Evolutionary conservation across 2,797 vertebrate species (phyloP), one percentile per base, ranked within the genome.

Genomic region (Hoplostethus atlanticus): DNA sequence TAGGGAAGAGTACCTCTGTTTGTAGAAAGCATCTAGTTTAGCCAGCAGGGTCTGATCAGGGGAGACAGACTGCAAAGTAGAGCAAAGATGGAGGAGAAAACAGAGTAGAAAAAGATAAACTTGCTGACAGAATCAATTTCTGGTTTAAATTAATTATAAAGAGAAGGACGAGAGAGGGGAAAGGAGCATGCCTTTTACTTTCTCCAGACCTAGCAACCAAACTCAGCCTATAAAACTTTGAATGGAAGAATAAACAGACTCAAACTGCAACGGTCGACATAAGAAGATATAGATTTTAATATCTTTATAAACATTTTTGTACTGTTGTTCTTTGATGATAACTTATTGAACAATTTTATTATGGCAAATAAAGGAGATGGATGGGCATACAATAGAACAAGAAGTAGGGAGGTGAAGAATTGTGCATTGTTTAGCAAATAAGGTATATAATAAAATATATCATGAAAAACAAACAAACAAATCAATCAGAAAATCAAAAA

Each of bases 241-340:
- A 52, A 17, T 48, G 5, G 15, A 36, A 44, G 73, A 93, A 90
- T 71, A 91, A 93, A 91, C 73, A 77, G 68, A 85, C 79, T 54
- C 87, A 91, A 76, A 85, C 83, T 52, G 82, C 89, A 92, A 89
- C 77, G 83, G 94, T 96, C 94, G 95, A 94, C 93, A 96, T 96
- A 95, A 92, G 95, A 95, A 97, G 96, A 95, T 96, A 97, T 94
- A 96, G 94, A 94, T 96, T 95, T 92, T 96, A 95, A 81, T 96
- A 96, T 94, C 94, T 96, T 97, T 97, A 97, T 96, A 97, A 97
- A 97, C 96, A 95, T 95, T 94, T 89, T 90, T 92, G 88, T 93
- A 92, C 91, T 90, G 83, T 91, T 91, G 86, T 91, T 89, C 81
- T 94, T 81, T 82, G 89, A 94, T 94, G 93, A 94, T 87, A 91